A percentile compares a stretch with the other conserved stretches of the same genome.
These are phyloP conservation scores for Anas platyrhynchos DNA, from an alignment of 2,113 vertebrate genomes.

Conservation along the genomic window DNA sequence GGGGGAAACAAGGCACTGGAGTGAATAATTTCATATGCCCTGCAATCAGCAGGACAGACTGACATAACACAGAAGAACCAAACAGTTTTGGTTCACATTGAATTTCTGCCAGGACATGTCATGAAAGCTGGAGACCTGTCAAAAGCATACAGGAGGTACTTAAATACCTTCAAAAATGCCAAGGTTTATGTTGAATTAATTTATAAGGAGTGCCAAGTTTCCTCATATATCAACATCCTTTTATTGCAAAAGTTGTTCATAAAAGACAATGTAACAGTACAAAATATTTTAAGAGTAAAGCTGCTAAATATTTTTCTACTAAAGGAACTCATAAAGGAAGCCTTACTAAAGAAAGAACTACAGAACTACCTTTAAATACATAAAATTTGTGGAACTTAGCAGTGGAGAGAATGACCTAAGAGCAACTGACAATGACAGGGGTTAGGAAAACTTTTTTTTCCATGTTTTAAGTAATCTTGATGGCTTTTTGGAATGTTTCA, in stretches of 20 bases:
- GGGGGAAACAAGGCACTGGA: neutral
- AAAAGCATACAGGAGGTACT: neutral
- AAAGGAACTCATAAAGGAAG: neutral
- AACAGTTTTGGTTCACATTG: neutral
- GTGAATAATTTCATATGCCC: neutral
- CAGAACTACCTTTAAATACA: neutral
- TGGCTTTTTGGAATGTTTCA: neutral
- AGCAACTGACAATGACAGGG: neutral
- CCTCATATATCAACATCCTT: neutral
- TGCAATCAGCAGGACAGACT: neutral
- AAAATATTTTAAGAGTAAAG: neutral
- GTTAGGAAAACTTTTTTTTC: neutral
- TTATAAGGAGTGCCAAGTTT: neutral
- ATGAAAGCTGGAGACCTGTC: neutral
- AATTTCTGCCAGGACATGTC: neutral
- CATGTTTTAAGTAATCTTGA: neutral
- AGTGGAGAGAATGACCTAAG: neutral
- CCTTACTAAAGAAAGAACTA: neutral
- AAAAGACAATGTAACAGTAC: neutral
- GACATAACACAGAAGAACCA: neutral
- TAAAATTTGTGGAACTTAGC: neutral
- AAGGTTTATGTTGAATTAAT: neutral
- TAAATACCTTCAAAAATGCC: neutral
- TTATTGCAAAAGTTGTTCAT: neutral
- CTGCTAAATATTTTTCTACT: neutral